Conservation (phyloP, 1,140 invertebrate genomes). For the Phymastichus coffea region DNA sequence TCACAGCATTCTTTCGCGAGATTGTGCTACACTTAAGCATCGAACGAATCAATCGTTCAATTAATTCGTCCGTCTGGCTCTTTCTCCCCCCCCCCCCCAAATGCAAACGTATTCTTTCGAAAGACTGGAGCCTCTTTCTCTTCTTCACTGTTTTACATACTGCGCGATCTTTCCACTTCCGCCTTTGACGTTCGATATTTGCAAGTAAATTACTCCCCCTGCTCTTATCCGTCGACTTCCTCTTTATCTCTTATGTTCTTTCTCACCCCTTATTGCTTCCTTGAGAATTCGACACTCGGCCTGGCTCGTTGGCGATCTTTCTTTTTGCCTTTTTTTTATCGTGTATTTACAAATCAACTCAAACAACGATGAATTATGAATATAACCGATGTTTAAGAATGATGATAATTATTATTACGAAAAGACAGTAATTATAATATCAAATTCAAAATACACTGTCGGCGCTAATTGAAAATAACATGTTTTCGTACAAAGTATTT, state of each 20-base stretch:
- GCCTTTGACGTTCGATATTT: conserved; percentile 20
- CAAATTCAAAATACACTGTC: no score
- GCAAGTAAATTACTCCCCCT: conserved; percentile 26
- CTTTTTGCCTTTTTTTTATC: conserved; percentile 1
- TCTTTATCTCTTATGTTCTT: neutral
- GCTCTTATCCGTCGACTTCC: neutral
- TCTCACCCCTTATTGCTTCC: conserved; percentile 16
- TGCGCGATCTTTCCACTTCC: conserved; percentile 3
- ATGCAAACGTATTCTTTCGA: conserved; percentile 9
- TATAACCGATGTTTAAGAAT: no score
- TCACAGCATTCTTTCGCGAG: no score
- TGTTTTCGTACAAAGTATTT: no score
- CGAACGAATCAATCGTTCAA: conserved; percentile 12
- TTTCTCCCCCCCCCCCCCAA: neutral
- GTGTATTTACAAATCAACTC: no score
- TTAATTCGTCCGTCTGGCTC: conserved; percentile 8
- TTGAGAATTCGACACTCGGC: conserved; percentile 9
- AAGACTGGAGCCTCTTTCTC: conserved; percentile 3
- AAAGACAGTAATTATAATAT: no score
- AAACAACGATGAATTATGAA: no score
- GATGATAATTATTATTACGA: no score
- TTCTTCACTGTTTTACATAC: conserved; percentile 13
- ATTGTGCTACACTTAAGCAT: no score
- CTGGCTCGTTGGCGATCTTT: no score
- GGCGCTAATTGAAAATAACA: no score